These are phyloP conservation scores for Icerya purchasi DNA, from an alignment of 2,888 invertebrate genomes.

Conservation along the genomic window DNA sequence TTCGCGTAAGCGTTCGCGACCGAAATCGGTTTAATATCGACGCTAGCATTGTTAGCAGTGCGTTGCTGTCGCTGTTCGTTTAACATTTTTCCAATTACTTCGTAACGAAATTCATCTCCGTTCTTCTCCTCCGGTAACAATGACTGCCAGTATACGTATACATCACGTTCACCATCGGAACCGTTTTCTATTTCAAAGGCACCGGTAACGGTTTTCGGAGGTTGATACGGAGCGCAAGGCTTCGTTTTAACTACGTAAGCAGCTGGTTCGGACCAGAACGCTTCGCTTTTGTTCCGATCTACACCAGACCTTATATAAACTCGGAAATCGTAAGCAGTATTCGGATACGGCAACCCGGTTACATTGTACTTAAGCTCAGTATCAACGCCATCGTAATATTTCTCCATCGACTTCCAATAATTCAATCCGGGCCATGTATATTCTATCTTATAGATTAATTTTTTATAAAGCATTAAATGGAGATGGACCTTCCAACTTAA, in stretches of 20 bases:
- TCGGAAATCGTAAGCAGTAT: constrained; percentile 46
- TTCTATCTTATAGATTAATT: constrained; percentile 29
- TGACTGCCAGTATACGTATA: constrained; percentile 60
- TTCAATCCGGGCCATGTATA: constrained; percentile 21
- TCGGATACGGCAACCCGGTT: constrained; percentile 37
- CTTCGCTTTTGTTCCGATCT: constrained; percentile 27
- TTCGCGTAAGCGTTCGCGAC: constrained; percentile 30
- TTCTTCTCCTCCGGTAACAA: constrained; percentile 44
- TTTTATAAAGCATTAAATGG: constrained; percentile 30
- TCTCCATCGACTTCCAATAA: neutral
- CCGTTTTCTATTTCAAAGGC: constrained; percentile 40
- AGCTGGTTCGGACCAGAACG: constrained; percentile 54
- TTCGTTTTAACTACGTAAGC: constrained; percentile 37
- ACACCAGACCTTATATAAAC: constrained; percentile 41
- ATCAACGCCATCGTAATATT: neutral
- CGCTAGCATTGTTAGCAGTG: neutral
- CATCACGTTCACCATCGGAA: constrained; percentile 27
- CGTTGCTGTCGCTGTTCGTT: no score
- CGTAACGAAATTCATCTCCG: constrained; percentile 54
- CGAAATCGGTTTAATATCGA: neutral
- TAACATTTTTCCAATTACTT: no score
- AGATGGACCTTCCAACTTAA: constrained; percentile 16
- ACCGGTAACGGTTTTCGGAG: constrained; percentile 49
- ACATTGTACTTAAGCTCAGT: constrained; percentile 25
- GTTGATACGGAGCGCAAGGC: constrained; percentile 18